A percentile compares a stretch with the other conserved stretches of the same genome.
Evolutionary conservation across 2,888 invertebrate species (phyloP).

Genomic region (Philopedon plagiatum): DNA sequence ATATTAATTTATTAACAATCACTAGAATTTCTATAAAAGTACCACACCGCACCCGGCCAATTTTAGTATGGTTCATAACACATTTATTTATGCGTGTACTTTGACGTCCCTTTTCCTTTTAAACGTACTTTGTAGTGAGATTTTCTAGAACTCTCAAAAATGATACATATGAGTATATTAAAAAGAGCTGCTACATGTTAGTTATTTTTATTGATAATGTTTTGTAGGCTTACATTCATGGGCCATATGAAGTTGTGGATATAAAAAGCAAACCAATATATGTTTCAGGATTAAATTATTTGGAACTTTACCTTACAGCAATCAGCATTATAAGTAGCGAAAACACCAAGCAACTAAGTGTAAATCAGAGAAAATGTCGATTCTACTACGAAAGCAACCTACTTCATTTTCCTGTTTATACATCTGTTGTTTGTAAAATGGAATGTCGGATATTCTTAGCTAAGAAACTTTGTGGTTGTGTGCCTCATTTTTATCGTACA

Average conservation of each 20-base stretch:
- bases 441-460: slow-evolving; percentile 79
- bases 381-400: slow-evolving; percentile 78
- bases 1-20: too few species aligned
- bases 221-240: slow-evolving; percentile 75
- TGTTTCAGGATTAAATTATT: slow-evolving; percentile 60
- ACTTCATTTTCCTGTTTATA: slow-evolving; percentile 78
- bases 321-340: slow-evolving; percentile 65
- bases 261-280: slow-evolving; percentile 70
- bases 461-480: slow-evolving; percentile 76
- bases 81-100: too few species aligned
- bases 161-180: too few species aligned
- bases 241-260: slow-evolving; percentile 78
- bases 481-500: slow-evolving; percentile 81
- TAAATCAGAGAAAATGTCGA: slow-evolving; percentile 79
- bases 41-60: too few species aligned
- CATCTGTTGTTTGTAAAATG: slow-evolving; percentile 78
- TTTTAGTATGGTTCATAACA: too few species aligned
- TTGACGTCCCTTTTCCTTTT: too few species aligned
- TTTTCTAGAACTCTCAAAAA: too few species aligned
- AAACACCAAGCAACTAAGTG: slow-evolving; percentile 67
- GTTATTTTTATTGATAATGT: too few species aligned
- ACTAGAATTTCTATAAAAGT: too few species aligned
- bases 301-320: slow-evolving; percentile 64
- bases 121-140: too few species aligned
- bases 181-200: too few species aligned